Evolutionary conservation across 2,113 vertebrate genomes (phyloP), one percentile per base, ranked within the genome.

Genomic region (Thunnus thynnus): DNA sequence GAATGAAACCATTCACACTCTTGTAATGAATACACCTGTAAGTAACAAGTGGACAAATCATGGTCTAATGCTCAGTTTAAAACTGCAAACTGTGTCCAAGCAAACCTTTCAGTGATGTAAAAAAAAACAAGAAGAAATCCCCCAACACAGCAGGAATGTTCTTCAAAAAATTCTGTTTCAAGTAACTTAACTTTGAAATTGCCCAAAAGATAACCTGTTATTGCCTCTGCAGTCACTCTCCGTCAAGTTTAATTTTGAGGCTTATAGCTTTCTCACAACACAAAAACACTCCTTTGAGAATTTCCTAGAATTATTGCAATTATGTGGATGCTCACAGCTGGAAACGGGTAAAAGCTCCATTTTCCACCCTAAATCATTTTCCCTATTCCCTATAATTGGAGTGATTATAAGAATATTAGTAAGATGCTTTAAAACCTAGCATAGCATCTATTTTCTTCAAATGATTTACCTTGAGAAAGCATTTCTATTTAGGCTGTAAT

Each of bases 401-500:
- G 74, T 83, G 72, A 90, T 89, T 84, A 89, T 81, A 82, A 36
- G 54, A 88, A 78, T 91, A 90, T 88, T 86, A 89, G 62, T 82
- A 78, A 78, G 32, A 84, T 66, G 78, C 72, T 86, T 91, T 83
- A 89, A 92, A 93, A 78, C 71, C 72, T 68, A 76, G 50, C 48
- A 87, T 85, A 62, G 83, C 73, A 85, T 92, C 84, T 76, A 82
- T 88, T 90, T 80, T 67, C 62, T 75, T 70, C 20, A 1, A 81
- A 83, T 73, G 84, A 82, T 86, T 90, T 91, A 83, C 83, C 75
- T 87, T 89, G 70, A 77, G 56, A 90, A 88, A 86, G 84, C 84
- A 86, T 87, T 93, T 88, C 84, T 52, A 86, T 90, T 90, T 76
- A 74, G 79, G 69, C 75, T 86, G 77, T 88, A 89, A 91, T 93